These are phyloP conservation scores for Saccostrea echinata DNA, from an alignment of 1,140 invertebrate genomes.

Conservation along the genomic window DNA sequence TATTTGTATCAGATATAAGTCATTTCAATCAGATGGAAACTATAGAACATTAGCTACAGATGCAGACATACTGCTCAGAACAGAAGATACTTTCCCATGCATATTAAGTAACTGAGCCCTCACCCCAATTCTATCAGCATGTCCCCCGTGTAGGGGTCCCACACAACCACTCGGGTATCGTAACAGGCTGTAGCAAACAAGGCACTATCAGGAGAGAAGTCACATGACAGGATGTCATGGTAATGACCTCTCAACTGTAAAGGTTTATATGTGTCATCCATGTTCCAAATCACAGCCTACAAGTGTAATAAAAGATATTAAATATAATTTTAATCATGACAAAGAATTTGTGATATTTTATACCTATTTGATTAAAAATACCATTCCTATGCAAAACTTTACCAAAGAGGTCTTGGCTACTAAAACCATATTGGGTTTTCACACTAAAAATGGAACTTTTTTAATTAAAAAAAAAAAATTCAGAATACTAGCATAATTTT, in stretches of 20 bases:
- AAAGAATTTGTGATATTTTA: background rate
- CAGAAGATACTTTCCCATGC: background rate
- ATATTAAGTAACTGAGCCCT: conserved; percentile 27
- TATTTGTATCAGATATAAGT: too few relatives aligned
- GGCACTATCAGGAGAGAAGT: conserved; percentile 83
- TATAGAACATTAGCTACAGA: too few relatives aligned
- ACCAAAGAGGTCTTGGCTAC: too few relatives aligned
- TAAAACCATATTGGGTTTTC: too few relatives aligned
- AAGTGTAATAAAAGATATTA: background rate
- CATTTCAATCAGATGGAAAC: too few relatives aligned
- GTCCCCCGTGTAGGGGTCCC: conserved; percentile 81
- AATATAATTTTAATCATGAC: background rate
- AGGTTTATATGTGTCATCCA: background rate
- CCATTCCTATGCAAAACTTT: too few relatives aligned
- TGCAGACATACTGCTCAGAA: too few relatives aligned
- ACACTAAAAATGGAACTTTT: too few relatives aligned
- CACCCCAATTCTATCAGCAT: conserved; percentile 76
- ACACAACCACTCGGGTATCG: conserved; percentile 83
- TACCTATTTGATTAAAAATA: too few relatives aligned
- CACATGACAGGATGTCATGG: conserved; percentile 81
- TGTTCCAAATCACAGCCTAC: conserved; percentile 21
- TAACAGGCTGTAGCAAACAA: conserved; percentile 82
- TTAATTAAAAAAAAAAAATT: too few relatives aligned
- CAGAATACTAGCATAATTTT: too few relatives aligned
- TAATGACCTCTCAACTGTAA: conserved; percentile 80